Evolutionary conservation across 1,140 invertebrate species (phyloP), one percentile per base, ranked within the genome.

Genomic region (Oryzaephilus surinamensis): DNA sequence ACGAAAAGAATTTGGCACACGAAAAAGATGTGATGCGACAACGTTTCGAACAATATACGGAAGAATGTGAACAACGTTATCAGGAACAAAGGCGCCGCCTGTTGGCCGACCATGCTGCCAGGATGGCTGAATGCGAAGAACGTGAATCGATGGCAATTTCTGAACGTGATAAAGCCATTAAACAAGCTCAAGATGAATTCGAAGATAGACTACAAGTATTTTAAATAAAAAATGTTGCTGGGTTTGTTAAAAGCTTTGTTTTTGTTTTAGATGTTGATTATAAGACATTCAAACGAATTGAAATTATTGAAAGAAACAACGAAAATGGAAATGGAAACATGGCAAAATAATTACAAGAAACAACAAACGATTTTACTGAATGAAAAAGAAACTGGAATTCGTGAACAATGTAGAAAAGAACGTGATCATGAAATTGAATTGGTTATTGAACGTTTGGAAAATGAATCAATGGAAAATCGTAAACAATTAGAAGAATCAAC

Each of bases 391-490:
- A 61, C 57, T 19, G 54, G 59, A 24, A 71, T 82, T 10, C 50
- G 68, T 11, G 70, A 78, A 12, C 67, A 77, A 35, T 74, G 69
- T 45, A 69, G 69, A 45, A 66, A 61, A 33, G 73, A 80, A 48
- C 56, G 76, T 14, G 78, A 82, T 52, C 67, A 65, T 32, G 76
- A 81, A 50, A 77, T 81, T 36, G 77, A 80, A 43, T 50, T 72
- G 4, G 72, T 75, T 6, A 76, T 81, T 33, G 67, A 69, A 26
- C 70, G 72, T 43, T 57, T 79, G 33, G 77, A 79, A 48, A 65
- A 63, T 2, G 76, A 80, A 55, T 65, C 71, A 0, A 54, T 62
- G 12, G 62, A 72, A 11, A 62, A 54, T 32, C 62, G 62, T 32
- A 34, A 29, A 0, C 67, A 67, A 44, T 58, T 72, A 30, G 69